These are phyloP conservation scores for Montipora cactus DNA, from an alignment of 64 coral and sea anemone species.

Conservation along the genomic window DNA sequence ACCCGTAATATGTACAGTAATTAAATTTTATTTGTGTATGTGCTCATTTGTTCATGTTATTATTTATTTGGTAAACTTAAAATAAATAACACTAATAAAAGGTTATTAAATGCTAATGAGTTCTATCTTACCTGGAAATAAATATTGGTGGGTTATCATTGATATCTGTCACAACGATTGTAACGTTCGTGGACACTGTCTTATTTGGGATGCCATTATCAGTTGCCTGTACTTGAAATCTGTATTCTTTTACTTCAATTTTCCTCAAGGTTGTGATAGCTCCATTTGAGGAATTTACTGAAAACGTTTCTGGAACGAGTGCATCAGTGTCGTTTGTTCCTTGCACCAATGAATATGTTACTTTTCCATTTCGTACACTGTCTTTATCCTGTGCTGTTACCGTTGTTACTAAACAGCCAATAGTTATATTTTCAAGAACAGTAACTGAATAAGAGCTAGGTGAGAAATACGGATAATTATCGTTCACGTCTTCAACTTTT, in stretches of 20 bases:
- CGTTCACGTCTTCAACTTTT: not conserved
- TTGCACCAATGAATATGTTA: conserved; percentile 1
- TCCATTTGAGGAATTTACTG: not conserved
- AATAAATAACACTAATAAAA: too few species aligned
- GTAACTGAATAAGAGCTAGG: not conserved
- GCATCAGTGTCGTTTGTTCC: not conserved
- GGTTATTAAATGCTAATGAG: not conserved
- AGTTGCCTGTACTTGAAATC: too few species aligned
- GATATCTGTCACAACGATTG: not conserved
- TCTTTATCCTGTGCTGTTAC: conserved; percentile 25
- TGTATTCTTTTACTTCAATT: too few species aligned
- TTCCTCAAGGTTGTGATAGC: conserved; percentile 1
- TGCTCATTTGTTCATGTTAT: too few species aligned
- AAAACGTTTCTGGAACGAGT: not conserved
- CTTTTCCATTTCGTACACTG: not conserved
- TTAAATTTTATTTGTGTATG: too few species aligned
- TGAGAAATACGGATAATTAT: not conserved
- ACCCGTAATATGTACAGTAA: too few species aligned
- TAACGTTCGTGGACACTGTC: not conserved
- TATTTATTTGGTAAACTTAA: too few species aligned
- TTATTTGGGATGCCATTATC: not conserved
- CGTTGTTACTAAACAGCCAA: not conserved
- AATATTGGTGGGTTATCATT: conserved; percentile 40
- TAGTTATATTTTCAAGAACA: not conserved
- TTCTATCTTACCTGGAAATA: not conserved